Base-by-base conservation (phyloP, 2,113 vertebrate genomes). In the Fregetta grallaria region DNA sequence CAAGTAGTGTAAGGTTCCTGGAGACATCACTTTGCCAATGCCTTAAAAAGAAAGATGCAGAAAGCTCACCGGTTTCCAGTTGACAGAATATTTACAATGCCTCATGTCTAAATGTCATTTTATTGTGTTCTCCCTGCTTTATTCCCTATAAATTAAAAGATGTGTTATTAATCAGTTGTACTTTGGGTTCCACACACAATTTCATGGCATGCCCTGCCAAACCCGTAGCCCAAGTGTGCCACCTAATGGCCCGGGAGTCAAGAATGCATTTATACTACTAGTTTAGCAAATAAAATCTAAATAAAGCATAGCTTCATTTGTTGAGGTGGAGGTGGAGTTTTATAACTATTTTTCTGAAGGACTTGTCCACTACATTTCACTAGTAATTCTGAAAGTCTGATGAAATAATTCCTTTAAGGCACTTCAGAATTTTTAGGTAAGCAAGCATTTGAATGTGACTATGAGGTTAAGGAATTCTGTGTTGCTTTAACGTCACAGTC, bases 201-300 rank as follows among this genome's bases (percentile, higher is more conserved):
- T 81, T 76, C 92, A 18, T 49, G 76, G 67, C 78, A 23, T 63
- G 36, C 68, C 90, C 85, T 73, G 53, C 25, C 73, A 87, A 94
- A 86, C 63, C 53, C 44, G 53, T 25, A 89, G 93, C 88, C 96
- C 80, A 92, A 90, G 70, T 83, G 82, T 87, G 93, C 93, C 96
- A 85, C 95, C 94, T 94, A 67, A 96, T 65, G 94, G 94, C 62
- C 42, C 90, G 11, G 38, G 72, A 91, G 52, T 44, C 70, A 73
- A 77, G 79, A 70, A 76, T n/a, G 15, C 27, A 25, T 19, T 15
- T 42, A 25, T 7, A 23, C 20, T 26, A 13, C 4, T 3, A 21
- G 19, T 3, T 23, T 9, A 16, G 53, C 17, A 62, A 67, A 59
- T 5, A 29, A 53, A 84, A 73, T 4, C 66, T 59, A 7, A 68